These are phyloP conservation scores for Tetrapedia diversipes DNA, from an alignment of 2,888 invertebrate species.

Conservation along the genomic window DNA sequence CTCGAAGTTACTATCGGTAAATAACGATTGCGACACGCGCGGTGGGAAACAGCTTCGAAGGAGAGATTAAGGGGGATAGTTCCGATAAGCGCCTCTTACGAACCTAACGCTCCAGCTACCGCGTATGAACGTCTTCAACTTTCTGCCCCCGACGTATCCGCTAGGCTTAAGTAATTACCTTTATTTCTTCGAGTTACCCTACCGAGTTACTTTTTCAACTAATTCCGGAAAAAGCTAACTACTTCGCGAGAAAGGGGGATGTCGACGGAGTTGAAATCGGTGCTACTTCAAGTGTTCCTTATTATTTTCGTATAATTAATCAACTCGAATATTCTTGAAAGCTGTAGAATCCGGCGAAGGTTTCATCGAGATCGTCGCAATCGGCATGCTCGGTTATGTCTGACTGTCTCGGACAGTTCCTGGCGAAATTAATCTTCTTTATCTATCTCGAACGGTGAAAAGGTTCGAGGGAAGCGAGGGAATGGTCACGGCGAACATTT, in stretches of 20 bases:
- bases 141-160: not conserved
- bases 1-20: conserved; percentile 4
- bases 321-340: conserved; percentile 9
- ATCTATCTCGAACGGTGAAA: no score
- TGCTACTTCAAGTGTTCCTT: no score
- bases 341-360: not conserved
- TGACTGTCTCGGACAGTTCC: conserved; percentile 25
- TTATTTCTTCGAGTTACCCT: conserved; percentile 7
- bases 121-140: not conserved
- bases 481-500: conserved; percentile 42
- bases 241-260: not conserved
- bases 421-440: conserved; percentile 39
- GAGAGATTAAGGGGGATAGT: conserved; percentile 14
- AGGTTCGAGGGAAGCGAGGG: not conserved
- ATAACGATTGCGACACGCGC: not conserved
- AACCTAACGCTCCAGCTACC: conserved; percentile 2
- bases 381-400: conserved; percentile 32
- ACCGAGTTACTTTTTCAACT: not conserved
- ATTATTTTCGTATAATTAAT: conserved; percentile 32
- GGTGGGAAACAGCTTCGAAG: not conserved
- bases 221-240: not conserved
- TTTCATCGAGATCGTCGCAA: conserved; percentile 19
- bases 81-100: conserved; percentile 10
- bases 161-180: conserved; percentile 2
- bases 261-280: not conserved